Conservation (phyloP, 2,888 invertebrate species). For the Drosophila rellima region DNA sequence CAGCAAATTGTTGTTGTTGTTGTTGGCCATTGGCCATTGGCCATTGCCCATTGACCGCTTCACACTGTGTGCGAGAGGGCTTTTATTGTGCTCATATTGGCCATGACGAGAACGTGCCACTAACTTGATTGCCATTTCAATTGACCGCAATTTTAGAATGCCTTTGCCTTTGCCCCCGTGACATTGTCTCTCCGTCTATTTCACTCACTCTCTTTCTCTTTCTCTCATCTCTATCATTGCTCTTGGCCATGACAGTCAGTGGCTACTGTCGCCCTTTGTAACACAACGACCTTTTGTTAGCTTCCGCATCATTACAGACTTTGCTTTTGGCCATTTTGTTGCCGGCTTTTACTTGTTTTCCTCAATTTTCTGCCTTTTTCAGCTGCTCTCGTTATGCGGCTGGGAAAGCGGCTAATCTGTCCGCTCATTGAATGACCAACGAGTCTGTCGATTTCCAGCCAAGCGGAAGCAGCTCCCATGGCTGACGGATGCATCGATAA, state of each 20-base stretch:
- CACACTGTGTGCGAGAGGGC: conserved; percentile 34
- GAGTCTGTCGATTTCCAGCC: conserved; percentile 43
- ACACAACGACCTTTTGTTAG: conserved; percentile 66
- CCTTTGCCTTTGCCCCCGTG: conserved; percentile 31
- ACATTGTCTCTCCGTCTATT: not conserved
- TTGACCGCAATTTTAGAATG: conserved; percentile 80
- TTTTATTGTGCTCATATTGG: conserved; percentile 63
- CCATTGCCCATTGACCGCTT: conserved; percentile 16
- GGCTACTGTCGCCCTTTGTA: conserved; percentile 61
- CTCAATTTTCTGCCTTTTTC: conserved; percentile 9
- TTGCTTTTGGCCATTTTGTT: conserved; percentile 64
- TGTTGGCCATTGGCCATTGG: conserved; percentile 13
- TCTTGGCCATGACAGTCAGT: conserved; percentile 25
- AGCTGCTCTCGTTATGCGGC: conserved; percentile 47
- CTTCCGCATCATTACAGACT: conserved; percentile 78
- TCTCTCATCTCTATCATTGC: conserved; percentile 9
- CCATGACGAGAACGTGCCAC: conserved; percentile 74
- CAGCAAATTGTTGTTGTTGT: conserved; percentile 52
- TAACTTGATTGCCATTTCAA: conserved; percentile 82
- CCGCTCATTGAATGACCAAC: conserved; percentile 60
- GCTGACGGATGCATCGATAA: conserved; percentile 80
- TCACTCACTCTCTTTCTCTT: not conserved
- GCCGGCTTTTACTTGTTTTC: conserved; percentile 16
- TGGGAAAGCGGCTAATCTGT: conserved; percentile 67
- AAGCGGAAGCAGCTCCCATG: conserved; percentile 59